Evolutionary conservation across 1,140 invertebrate species (phyloP).

Genomic region (Wiebesia pumilae): DNA sequence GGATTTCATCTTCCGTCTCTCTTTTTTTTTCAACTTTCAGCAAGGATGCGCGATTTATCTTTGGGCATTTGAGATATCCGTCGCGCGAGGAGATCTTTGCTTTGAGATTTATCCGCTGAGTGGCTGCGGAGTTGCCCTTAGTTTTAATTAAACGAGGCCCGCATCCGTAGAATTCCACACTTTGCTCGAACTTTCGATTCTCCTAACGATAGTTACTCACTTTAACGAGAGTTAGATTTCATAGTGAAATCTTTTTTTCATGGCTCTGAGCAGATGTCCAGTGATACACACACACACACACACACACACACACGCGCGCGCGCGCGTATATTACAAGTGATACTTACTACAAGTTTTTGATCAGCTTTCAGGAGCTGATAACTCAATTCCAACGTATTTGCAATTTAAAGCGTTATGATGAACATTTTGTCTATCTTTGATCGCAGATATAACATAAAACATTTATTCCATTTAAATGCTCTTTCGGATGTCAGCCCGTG

Average conservation of each 20-base stretch:
- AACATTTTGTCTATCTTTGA: neutral
- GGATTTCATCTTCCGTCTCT: slow-evolving; percentile 7
- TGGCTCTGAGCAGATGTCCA: too few species aligned
- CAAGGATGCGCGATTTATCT: neutral
- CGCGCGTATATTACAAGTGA: too few species aligned
- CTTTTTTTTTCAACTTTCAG: neutral
- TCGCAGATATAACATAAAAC: neutral
- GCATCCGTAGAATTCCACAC: neutral
- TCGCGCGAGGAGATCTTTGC: neutral
- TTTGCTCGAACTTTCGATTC: neutral
- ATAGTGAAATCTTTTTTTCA: neutral
- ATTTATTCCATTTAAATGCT: neutral
- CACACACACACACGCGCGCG: too few species aligned
- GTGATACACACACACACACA: too few species aligned
- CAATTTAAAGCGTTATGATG: neutral
- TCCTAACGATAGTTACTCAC: neutral
- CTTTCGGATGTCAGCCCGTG: too few species aligned
- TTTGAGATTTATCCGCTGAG: neutral
- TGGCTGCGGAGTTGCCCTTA: neutral
- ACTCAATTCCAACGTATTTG: neutral
- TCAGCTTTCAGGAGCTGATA: too few species aligned
- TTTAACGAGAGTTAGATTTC: neutral
- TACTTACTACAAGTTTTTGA: too few species aligned
- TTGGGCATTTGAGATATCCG: neutral
- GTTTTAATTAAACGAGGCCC: neutral